Conservation (phyloP, 2,797 vertebrate genomes). For the Picus viridis region DNA sequence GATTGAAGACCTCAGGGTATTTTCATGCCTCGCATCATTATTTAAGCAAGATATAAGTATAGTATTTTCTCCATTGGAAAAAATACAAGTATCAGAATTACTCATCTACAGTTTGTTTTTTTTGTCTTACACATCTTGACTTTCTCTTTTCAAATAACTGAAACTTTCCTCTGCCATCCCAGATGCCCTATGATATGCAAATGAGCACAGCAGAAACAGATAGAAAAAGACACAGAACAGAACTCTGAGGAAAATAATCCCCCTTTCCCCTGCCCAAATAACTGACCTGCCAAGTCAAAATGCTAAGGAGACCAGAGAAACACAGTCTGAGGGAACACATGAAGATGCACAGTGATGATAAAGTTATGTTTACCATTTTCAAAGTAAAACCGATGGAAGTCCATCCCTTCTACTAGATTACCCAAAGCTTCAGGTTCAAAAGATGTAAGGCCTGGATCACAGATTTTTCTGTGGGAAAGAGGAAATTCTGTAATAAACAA, state of each 20-base stretch:
- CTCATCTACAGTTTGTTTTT: not conserved
- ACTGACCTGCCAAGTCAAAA: not conserved
- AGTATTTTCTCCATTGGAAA: not conserved
- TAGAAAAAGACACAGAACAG: not conserved
- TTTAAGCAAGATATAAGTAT: not conserved
- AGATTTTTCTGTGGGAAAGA: constrained; percentile 88
- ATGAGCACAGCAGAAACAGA: not conserved
- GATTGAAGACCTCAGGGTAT: not conserved
- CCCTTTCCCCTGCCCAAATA: not conserved
- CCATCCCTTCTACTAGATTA: constrained; percentile 96
- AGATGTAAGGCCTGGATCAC: constrained; percentile 94
- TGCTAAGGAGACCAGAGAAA: not conserved
- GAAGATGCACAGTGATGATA: not conserved
- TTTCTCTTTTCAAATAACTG: not conserved
- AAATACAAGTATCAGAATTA: not conserved
- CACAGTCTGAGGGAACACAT: not conserved
- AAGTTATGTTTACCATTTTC: constrained; percentile 86
- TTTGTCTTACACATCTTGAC: not conserved
- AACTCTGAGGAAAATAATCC: not conserved
- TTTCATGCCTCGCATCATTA: not conserved
- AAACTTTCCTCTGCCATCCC: not conserved
- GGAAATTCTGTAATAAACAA: not conserved
- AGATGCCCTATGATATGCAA: not conserved
- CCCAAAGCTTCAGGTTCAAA: constrained; percentile 97
- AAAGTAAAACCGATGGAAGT: constrained; percentile 98